Conservation (phyloP, 2,888 invertebrate genomes). For the Sycophila texana region DNA sequence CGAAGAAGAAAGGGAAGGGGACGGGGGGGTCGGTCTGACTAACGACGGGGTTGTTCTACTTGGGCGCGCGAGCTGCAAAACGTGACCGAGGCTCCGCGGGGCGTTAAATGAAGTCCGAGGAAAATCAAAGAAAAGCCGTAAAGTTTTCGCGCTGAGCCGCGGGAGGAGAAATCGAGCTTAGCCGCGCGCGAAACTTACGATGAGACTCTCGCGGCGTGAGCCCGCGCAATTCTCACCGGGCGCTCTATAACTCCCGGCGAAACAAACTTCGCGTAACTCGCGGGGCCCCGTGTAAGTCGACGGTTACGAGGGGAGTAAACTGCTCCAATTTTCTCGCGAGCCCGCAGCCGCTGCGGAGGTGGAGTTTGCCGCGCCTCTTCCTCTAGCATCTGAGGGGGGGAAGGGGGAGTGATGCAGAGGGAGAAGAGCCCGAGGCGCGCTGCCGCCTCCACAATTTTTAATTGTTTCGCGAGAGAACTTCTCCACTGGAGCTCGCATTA, state of each 20-base stretch:
- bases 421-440: not conserved
- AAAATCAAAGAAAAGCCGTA: conserved; percentile 55
- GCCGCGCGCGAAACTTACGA: conserved; percentile 49
- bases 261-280: conserved; percentile 52
- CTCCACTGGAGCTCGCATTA: not conserved
- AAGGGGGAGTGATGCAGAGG: conserved; percentile 13
- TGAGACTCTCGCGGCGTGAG: conserved; percentile 40
- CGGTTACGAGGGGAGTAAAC: conserved; percentile 51
- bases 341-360: not conserved
- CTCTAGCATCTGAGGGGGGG: not conserved
- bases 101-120: conserved; percentile 56
- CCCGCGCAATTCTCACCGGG: conserved; percentile 43
- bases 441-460: conserved; percentile 12
- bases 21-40: conserved; percentile 3
- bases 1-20: not conserved
- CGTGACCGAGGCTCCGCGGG: conserved; percentile 39
- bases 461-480: conserved; percentile 7
- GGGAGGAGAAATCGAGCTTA: conserved; percentile 43
- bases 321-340: conserved; percentile 49
- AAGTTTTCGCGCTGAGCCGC: conserved; percentile 32
- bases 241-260: conserved; percentile 53
- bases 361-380: not conserved
- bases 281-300: conserved; percentile 36
- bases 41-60: not conserved
- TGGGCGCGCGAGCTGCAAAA: conserved; percentile 25